Evolutionary conservation across 2,888 invertebrate genomes (phyloP), one percentile per base, ranked within the genome.

Genomic region (Ceratothoa steindachneri): DNA sequence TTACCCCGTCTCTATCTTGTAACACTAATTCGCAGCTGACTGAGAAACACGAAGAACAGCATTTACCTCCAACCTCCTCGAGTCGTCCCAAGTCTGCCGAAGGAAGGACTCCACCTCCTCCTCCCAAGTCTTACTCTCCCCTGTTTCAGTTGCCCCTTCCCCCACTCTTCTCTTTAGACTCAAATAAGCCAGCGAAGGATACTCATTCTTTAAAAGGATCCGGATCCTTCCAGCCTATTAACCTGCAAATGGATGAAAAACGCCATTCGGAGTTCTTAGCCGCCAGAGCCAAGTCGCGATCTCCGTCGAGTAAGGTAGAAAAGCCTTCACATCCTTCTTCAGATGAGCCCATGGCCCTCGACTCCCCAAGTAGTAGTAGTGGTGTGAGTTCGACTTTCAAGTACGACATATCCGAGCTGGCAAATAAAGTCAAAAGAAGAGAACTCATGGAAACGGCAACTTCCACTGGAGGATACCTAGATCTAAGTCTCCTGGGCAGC

Each of bases 71-170:
- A 12, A 12, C 60, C 24, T 60, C 60, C 24, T 24, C 60, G 12
- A 60, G 60, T 7, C n/a, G 60, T 12, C 60, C 60, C 12, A 60
- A 60, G 27, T 60, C 60, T 12, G 60, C 27, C 27, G 60, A 60
- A 24, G 60, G 9, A 2, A 60, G 27, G 24, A 60, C 60, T 22
- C 60, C 60, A n/a, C 60, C 60, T 24, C 60, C 60, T 24, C 60
- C 60, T 60, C 60, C 60, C 24, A 60, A 60, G 24, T 60, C 60
- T 22, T 60, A 60, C 24, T 60, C 60, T 24, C 60, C 60, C 12
- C 24, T 60, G 24, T 60, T 60, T 24, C 60, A 60, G 24, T 1
- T 60, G 19, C 60, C 60, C 2, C 19, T 60, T n/a, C 60, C 60
- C 24, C 60, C 60, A 15, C 60, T 60, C 60, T 60, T 60, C 24